These are phyloP conservation scores for Eretmocerus hayati DNA, from an alignment of 2,888 invertebrate species.

Conservation along the genomic window DNA sequence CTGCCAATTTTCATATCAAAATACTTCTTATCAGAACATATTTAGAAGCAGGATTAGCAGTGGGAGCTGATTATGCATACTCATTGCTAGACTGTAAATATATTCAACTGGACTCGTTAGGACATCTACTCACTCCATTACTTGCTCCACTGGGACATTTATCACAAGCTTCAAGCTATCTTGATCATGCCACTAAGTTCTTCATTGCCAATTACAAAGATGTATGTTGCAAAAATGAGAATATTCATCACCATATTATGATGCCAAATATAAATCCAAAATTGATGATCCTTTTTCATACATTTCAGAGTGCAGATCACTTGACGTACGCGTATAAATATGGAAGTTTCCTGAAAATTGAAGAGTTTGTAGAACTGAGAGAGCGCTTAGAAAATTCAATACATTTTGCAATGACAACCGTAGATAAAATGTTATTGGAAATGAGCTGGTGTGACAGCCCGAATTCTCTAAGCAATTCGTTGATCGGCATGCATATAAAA, in stretches of 20 bases:
- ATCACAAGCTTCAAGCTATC: constrained; percentile 60
- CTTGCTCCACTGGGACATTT: constrained; percentile 68
- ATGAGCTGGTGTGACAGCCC: constrained; percentile 46
- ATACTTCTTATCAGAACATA: constrained; percentile 76
- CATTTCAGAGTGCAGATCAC: constrained; percentile 77
- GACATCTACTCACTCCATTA: constrained; percentile 73
- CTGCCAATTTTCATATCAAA: constrained; percentile 85
- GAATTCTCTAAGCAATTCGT: constrained; percentile 29
- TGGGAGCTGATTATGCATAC: constrained; percentile 38
- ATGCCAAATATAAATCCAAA: not conserved
- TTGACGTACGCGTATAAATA: constrained; percentile 88
- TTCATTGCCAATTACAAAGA: constrained; percentile 85
- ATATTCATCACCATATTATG: not conserved
- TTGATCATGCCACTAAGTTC: constrained; percentile 74
- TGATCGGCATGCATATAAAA: constrained; percentile 38
- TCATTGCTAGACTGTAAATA: constrained; percentile 77
- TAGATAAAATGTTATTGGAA: constrained; percentile 65
- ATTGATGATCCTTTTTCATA: not conserved
- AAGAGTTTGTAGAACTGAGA: constrained; percentile 81
- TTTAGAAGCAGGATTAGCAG: constrained; percentile 47
- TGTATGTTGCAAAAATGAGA: constrained; percentile 50
- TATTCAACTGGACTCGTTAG: constrained; percentile 86
- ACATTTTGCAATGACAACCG: constrained; percentile 62
- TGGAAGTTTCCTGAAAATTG: constrained; percentile 87
- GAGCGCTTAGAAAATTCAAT: constrained; percentile 74